Evolutionary conservation across 2,797 vertebrate genomes (phyloP).

Genomic region (Enteromius anoplus): DNA sequence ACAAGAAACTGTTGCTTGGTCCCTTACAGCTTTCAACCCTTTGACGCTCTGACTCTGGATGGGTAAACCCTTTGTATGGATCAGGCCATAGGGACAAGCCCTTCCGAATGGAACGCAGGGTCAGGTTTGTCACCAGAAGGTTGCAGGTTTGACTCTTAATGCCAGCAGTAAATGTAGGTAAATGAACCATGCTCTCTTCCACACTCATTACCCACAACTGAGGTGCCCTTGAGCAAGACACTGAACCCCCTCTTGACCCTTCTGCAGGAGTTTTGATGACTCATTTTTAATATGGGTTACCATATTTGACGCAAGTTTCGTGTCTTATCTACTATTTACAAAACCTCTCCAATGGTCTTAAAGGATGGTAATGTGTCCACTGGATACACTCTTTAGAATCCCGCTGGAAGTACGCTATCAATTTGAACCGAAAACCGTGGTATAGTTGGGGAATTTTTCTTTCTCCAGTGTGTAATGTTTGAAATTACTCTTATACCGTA

Average conservation of each 20-base stretch:
- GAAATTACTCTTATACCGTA: too few relatives aligned
- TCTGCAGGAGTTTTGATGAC: too few relatives aligned
- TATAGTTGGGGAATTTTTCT: background rate
- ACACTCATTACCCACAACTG: background rate
- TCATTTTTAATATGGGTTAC: too few relatives aligned
- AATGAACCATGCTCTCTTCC: background rate
- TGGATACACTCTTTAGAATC: background rate
- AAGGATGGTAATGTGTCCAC: background rate
- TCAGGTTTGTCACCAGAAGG: background rate
- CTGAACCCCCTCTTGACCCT: background rate
- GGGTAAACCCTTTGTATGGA: too few relatives aligned
- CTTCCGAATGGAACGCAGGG: too few relatives aligned
- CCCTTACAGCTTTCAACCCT: too few relatives aligned
- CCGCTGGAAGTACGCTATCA: background rate
- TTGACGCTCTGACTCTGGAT: too few relatives aligned
- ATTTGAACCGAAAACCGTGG: background rate
- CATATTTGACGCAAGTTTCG: too few relatives aligned
- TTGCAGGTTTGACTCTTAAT: background rate
- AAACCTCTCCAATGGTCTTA: background rate
- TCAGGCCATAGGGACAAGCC: too few relatives aligned
- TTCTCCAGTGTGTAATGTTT: background rate
- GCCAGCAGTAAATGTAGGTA: background rate
- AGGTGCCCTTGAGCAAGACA: background rate
- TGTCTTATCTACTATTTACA: background rate
- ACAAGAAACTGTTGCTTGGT: too few relatives aligned